Base-by-base conservation (phyloP, 2,888 invertebrate species). In the Drosophila falleni region DNA sequence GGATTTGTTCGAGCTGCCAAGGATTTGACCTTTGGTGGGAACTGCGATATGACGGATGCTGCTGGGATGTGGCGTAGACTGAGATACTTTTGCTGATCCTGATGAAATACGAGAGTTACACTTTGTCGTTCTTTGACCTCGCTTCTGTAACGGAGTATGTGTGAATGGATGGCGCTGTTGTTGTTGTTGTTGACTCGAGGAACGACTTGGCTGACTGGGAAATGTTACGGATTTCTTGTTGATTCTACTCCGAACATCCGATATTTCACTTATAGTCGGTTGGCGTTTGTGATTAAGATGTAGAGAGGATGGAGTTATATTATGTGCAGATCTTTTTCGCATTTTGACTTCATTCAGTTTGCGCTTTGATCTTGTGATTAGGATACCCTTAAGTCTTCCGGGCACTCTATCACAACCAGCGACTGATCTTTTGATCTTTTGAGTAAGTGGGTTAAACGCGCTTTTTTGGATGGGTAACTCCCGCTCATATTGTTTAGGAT, bases 61-160 rank as follows among this genome's bases (percentile, higher is more conserved):
- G 55, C 55, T 55, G 31, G 19, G 42, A 33, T 55, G 55, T 5
- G 42, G n/a, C 42, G 42, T 16, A 3, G 41, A 29, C 31, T 31
- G 54, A 11, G 51, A 3, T 31, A 41, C 9, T n/a, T 55, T 55
- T 15, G 41, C 19, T 19, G 16, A 4, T 15, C 29, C 19, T 19
- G 16, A 4, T 2, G 29, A 11, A 15, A 29, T 10, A 11, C 26
- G 39, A 29, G 16, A 16, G 16, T 19, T 13, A 19, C 19, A 3
- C 4, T 4, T 9, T 51, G n/a, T 31, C 29, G 15, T 10, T 50
- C 23, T 13, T 19, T 50, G 50, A 4, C 19, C 13, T 4, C 29
- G 35, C 19, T 19, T 23, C 23, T 3, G 13, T 8, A 23, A n/a
- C 1, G 49, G 13, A 19, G 50, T n/a, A 8, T 13, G 33, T 50